phyloP scores from a whole-genome alignment of 2,888 invertebrate species.

The Rhagium mordax region DNA sequence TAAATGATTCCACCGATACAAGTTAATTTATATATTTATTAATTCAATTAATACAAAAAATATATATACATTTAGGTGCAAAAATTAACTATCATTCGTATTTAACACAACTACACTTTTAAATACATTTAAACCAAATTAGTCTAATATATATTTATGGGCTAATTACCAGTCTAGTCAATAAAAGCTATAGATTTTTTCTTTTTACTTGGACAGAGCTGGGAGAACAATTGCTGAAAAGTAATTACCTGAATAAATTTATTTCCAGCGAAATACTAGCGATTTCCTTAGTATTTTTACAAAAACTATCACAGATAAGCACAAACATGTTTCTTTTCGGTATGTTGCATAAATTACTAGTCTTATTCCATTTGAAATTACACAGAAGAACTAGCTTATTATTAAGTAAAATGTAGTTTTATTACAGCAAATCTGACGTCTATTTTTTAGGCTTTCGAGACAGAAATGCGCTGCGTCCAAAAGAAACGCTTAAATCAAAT shows the following conservation, averaged over 20 bases:
- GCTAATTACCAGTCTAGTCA: conserved; percentile 21
- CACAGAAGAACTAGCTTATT: too few relatives aligned
- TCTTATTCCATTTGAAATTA: too few relatives aligned
- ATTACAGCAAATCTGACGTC: too few relatives aligned
- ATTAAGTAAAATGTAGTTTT: too few relatives aligned
- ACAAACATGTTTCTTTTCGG: neutral
- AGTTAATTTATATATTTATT: conserved; percentile 2
- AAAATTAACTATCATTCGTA: conserved; percentile 30
- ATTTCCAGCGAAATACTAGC: too few relatives aligned
- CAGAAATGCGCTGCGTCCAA: too few relatives aligned
- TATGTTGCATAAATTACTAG: too few relatives aligned
- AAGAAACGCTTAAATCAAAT: too few relatives aligned
- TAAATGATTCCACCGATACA: neutral
- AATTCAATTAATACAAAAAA: conserved; percentile 29
- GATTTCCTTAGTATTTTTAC: too few relatives aligned
- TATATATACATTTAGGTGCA: conserved; percentile 31
- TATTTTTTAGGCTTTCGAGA: too few relatives aligned
- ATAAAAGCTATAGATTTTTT: conserved; percentile 1
- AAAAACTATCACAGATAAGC: neutral
- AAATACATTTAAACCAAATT: conserved; percentile 17
- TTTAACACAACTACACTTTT: conserved; percentile 21
- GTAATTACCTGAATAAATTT: too few relatives aligned
- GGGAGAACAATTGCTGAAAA: neutral
- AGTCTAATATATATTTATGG: conserved; percentile 19
- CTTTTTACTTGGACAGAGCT: neutral